These are phyloP conservation scores for Ammodytes marinus DNA, from an alignment of 2,113 vertebrate genomes.

Conservation along the genomic window DNA sequence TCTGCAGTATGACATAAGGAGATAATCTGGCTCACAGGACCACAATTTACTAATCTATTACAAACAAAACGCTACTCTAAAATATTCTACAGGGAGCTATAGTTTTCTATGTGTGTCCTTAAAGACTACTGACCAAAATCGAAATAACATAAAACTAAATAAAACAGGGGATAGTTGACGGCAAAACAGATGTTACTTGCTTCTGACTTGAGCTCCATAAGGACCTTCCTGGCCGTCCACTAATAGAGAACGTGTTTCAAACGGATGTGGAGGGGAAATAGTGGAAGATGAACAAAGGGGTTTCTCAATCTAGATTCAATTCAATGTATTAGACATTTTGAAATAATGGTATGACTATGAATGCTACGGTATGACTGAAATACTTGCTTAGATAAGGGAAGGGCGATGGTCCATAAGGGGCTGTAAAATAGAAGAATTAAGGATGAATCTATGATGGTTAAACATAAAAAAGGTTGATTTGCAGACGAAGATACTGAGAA, in stretches of 20 bases:
- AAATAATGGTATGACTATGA: neutral
- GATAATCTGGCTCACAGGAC: neutral
- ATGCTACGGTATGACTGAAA: conserved; percentile 38
- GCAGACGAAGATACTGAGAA: neutral
- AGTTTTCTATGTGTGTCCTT: conserved; percentile 1
- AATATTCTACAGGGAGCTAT: conserved; percentile 28
- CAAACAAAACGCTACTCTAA: conserved; percentile 18
- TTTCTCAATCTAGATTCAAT: conserved; percentile 12
- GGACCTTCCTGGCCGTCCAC: conserved; percentile 74
- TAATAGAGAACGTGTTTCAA: conserved; percentile 55
- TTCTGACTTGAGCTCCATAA: conserved; percentile 76
- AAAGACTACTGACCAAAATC: conserved; percentile 7
- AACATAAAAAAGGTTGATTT: conserved; percentile 14
- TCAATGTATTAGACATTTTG: neutral
- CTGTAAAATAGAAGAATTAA: conserved; percentile 50
- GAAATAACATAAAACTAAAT: neutral
- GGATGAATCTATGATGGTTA: conserved; percentile 24
- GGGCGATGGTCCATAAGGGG: conserved; percentile 57
- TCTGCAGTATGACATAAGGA: neutral
- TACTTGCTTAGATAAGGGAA: conserved; percentile 79
- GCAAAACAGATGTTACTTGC: conserved; percentile 75
- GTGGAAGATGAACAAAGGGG: neutral
- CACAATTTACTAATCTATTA: neutral
- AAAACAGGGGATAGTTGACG: neutral
- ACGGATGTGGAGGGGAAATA: conserved; percentile 41